phyloP scores from a whole-genome alignment of 1,140 invertebrate genomes.

The Aphelenchoides fujianensis region DNA sequence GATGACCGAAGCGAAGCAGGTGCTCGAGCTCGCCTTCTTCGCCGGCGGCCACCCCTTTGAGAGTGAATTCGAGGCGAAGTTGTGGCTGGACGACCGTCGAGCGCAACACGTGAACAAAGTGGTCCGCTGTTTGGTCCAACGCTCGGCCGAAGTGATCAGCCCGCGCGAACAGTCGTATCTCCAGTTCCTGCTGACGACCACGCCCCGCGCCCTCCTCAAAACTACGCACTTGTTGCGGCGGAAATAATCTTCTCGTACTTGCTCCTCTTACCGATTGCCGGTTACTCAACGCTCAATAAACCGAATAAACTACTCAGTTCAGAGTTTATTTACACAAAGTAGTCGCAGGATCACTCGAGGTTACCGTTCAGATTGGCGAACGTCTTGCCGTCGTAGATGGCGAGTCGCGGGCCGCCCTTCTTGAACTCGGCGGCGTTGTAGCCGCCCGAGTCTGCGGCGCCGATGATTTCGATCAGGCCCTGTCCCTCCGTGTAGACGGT shows the following conservation, averaged over 20 bases:
- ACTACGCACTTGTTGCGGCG: background rate
- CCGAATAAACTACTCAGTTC: background rate
- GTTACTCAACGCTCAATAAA: too few species aligned
- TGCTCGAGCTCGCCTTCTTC: constrained; percentile 79
- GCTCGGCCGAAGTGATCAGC: background rate
- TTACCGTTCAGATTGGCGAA: background rate
- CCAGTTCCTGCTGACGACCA: background rate
- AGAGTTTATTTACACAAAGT: background rate
- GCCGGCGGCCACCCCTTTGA: constrained; percentile 60
- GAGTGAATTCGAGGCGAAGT: constrained; percentile 36
- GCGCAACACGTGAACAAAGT: constrained; percentile 42
- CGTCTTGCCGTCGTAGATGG: constrained; percentile 2
- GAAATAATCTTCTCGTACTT: too few species aligned
- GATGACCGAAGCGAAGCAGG: constrained; percentile 68
- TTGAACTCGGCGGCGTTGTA: too few species aligned
- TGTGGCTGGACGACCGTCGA: constrained; percentile 42
- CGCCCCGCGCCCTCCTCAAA: background rate
- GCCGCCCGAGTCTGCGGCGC: background rate
- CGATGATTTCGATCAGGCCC: constrained; percentile 18
- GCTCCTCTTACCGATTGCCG: too few species aligned
- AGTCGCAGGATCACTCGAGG: constrained; percentile 1
- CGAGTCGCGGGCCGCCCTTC: background rate
- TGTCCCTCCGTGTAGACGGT: background rate
- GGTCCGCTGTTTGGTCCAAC: constrained; percentile 18
- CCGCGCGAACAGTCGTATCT: background rate